Base-by-base conservation (phyloP, 1,140 invertebrate genomes). In the Drosophila ohnishii region DNA sequence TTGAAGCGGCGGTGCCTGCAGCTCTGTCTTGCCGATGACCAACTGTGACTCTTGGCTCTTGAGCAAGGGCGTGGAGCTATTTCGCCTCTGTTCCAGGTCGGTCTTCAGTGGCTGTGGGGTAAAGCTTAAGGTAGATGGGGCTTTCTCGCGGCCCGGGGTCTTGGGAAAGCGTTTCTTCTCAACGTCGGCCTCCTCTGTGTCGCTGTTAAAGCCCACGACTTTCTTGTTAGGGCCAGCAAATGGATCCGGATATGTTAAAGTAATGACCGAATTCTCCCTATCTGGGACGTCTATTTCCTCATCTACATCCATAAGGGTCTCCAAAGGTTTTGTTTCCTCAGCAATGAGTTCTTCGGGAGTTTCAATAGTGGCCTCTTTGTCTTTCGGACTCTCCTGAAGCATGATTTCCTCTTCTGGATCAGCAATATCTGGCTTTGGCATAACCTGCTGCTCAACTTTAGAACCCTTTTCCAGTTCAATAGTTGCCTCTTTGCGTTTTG, bases 101-200 rank as follows among this genome's bases (percentile, higher is more conserved):
- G 8, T 9, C 14, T 75, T 65, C 1, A 45, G 8, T 9, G 42
- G 7, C 3, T 45, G 40, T 2, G 63, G n/a, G 5, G 35, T 60
- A 0, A 32, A n/a, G 5, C n/a, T 9, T 0, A 25, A 14, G 22
- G 22, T 10, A 13, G 25, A 13, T 35, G 50, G 34, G 1, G 16
- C 4, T 8, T 51, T 78, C 2, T 61, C n/a, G 1, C 83, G 81
- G 2, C 48, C 62, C 34, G 88, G 88, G 7, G 88, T 90, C 64
- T 88, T 90, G 2, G 88, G 88, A 50, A 70, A 90, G 10, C 37
- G 75, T 2, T 13, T 39, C 30, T 90, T 90, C 1, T 28, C 47
- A 8, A 14, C 25, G 3, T 78, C 56, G 0, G 60, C 57, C 37
- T 44, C 48, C 30, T 48, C 47, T 1, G 9, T 5, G 14, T 7